phyloP scores from a whole-genome alignment of 2,113 vertebrate genomes.

The Sinocyclocheilus maitianheensis region DNA sequence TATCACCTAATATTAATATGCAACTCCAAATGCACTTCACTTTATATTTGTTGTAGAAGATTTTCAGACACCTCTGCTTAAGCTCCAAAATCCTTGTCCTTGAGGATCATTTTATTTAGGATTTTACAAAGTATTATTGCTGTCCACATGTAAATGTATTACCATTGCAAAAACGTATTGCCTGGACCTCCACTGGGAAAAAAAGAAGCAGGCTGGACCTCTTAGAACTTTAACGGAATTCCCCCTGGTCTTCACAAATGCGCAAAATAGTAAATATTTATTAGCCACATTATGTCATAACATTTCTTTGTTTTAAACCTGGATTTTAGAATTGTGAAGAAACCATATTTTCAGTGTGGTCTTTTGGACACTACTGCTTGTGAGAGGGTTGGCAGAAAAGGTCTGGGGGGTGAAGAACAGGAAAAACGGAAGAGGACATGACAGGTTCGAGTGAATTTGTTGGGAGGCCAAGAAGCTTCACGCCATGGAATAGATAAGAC shows the following conservation, averaged over 20 bases:
- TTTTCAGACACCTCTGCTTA: not conserved
- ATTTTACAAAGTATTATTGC: not conserved
- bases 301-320: not conserved
- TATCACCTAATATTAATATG: too few species aligned
- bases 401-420: slow-evolving; percentile 23
- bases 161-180: not conserved
- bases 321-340: not conserved
- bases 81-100: not conserved
- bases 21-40: not conserved
- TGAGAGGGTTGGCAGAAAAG: not conserved
- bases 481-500: not conserved
- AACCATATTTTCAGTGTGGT: not conserved
- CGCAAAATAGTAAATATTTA: not conserved
- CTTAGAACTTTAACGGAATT: not conserved
- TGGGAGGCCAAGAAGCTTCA: slow-evolving; percentile 28
- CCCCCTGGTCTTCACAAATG: not conserved
- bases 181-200: not conserved
- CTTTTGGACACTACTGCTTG: not conserved
- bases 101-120: not conserved
- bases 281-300: not conserved
- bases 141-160: not conserved
- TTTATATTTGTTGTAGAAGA: not conserved
- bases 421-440: slow-evolving; percentile 22
- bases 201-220: not conserved
- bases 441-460: slow-evolving; percentile 6